Percentiles rank a stretch among this genome's conserved stretches.
Evolutionary conservation across 2,113 vertebrate species (phyloP).

Genomic region (Ranitomeya imitator): DNA sequence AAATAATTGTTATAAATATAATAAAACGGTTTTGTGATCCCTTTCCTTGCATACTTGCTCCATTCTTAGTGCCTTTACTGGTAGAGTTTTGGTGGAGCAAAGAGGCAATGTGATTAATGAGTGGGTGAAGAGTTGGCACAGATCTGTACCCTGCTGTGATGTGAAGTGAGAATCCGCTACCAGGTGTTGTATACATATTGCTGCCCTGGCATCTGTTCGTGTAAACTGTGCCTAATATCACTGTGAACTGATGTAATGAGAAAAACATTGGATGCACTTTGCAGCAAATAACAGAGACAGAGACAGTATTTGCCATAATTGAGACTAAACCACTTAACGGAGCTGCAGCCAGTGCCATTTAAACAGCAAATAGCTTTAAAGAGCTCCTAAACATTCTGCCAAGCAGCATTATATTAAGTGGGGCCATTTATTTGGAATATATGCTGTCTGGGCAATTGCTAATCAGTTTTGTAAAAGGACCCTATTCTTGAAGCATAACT

Average conservation of each 20-base stretch:
- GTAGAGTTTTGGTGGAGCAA: constrained; percentile 14
- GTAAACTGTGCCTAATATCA: constrained; percentile 21
- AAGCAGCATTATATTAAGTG: neutral
- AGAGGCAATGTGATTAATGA: constrained; percentile 42
- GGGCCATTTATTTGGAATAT: neutral
- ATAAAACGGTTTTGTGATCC: neutral
- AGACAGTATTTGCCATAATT: neutral
- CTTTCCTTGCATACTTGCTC: neutral
- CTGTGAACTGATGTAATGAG: constrained; percentile 31
- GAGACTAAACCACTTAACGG: constrained; percentile 8
- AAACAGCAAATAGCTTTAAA: neutral
- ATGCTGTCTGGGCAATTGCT: neutral
- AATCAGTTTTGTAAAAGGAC: no score
- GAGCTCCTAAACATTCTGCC: neutral
- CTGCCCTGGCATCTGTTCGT: constrained; percentile 48
- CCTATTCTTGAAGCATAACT: no score
- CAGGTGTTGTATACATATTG: constrained; percentile 53
- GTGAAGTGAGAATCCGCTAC: constrained; percentile 37
- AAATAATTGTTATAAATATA: neutral
- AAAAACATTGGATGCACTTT: constrained; percentile 40
- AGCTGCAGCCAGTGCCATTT: neutral
- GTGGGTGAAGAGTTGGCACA: constrained; percentile 48
- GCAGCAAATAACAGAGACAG: neutral
- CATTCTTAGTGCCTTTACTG: neutral
- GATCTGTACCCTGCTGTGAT: constrained; percentile 29